These are phyloP conservation scores for Hemithea aestivaria DNA, from an alignment of 2,888 invertebrate species.

Conservation along the genomic window DNA sequence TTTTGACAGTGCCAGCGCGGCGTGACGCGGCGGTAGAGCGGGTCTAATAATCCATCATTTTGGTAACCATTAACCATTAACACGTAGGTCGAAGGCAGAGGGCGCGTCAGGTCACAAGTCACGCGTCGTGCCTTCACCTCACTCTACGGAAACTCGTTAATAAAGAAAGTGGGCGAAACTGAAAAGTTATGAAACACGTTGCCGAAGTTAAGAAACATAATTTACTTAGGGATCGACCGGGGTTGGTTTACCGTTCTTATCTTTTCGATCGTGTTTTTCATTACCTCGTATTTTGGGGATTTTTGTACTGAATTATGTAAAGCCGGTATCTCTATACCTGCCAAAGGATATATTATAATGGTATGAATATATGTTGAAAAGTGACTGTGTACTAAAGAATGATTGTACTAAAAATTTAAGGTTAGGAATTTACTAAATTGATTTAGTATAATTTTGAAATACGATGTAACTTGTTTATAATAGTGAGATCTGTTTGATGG, in stretches of 20 bases:
- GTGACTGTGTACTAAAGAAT: too few relatives aligned
- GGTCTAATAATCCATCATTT: constrained; percentile 63
- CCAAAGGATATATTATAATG: too few relatives aligned
- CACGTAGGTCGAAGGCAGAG: constrained; percentile 49
- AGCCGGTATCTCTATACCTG: too few relatives aligned
- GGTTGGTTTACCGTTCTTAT: constrained; percentile 5
- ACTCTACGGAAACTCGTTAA: constrained; percentile 22
- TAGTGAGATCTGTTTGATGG: too few relatives aligned
- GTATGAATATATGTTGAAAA: too few relatives aligned
- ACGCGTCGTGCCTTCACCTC: constrained; percentile 32
- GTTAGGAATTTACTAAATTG: too few relatives aligned
- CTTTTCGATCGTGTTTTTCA: neutral
- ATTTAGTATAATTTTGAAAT: too few relatives aligned
- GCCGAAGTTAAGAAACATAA: constrained; percentile 20
- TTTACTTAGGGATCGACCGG: constrained; percentile 12
- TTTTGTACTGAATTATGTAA: too few relatives aligned
- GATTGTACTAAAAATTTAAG: too few relatives aligned
- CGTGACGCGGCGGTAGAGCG: constrained; percentile 37
- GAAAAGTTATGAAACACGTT: constrained; percentile 24
- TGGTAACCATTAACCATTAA: constrained; percentile 62
- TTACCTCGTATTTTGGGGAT: neutral
- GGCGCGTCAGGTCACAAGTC: constrained; percentile 67
- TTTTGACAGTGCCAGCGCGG: constrained; percentile 36
- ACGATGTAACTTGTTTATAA: too few relatives aligned
- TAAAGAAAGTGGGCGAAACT: constrained; percentile 22